Base-by-base conservation (phyloP, 2,797 vertebrate species). In the Clarias pachynema region DNA sequence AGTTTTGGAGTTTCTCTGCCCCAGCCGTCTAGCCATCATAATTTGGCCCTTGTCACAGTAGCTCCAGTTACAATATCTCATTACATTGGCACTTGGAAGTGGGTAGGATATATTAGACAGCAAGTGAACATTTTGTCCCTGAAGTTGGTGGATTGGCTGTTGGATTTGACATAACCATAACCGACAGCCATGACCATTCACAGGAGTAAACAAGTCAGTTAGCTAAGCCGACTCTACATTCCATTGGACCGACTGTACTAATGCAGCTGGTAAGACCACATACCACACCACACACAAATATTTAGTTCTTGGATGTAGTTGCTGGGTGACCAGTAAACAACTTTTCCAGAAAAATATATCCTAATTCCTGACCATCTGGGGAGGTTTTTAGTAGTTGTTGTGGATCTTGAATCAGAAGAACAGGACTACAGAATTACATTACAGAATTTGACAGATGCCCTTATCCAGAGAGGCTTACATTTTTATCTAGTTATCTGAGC, bases 221-320 rank as follows among this genome's bases (percentile, higher is more conserved):
- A 60, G 59, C 20, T 15, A 22, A 60, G 74, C 31, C 24, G 26
- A 34, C 56, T 37, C 53, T 29, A 10, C 75, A 60, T 78, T 78
- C 31, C 75, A 78, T 78, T 78, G 29, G 6, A 77, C 18, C 56
- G n/a, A 79, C 15, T 79, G 78, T 29, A 49, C 16, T 79, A 79
- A 44, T 65, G 37, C 60, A 79, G 60, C 37, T 79, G 59, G 60
- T 44, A 44, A 44, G 78, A 79, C 78, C 34, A 44, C 34, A 65
- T 44, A 49, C 37, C 34, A 79, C 78, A 79, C 77, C 40, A 74
- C 53, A 57, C 18, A 60, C 75, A 79, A 63, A 63, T 63, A 44
- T 79, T 79, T 63, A 44, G 31, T n/a, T 62, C 3, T 63, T 62
- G 57, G 75, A 40, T 59, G 40, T 16, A 79, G 59, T 79, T 79